Base-by-base conservation (phyloP, 1,140 invertebrate genomes). In the Procambarus clarkii region DNA sequence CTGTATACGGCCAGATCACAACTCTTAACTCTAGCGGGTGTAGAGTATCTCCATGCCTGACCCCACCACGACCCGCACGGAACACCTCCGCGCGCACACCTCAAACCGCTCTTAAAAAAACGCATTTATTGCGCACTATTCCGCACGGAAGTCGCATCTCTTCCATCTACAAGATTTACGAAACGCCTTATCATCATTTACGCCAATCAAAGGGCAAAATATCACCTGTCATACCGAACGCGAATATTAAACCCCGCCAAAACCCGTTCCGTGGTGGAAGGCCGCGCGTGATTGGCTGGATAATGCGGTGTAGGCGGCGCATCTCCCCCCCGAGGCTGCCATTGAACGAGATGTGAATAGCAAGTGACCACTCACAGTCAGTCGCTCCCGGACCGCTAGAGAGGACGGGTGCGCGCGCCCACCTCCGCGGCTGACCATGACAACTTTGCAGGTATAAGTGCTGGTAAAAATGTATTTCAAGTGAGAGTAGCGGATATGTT, bases 281-380 rank as follows among this genome's bases (percentile, higher is more conserved):
- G 82, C 54, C 58, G 15, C 80, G 50, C 74, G 80, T 91, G 89
- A 91, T 91, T 91, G 89, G 89, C 89, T 91, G 89, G 82, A 85
- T 91, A 54, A 79, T 77, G 82, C 24, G 54, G 46, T 34, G 81
- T 85, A 86, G 89, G 82, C 82, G 89, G 88, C 46, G 83, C 82
- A 91, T 91, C 89, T 91, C 80, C 82, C 13, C 89, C 89, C 89
- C 46, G 34, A 91, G 89, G 89, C 89, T 86, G 89, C 89, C 89
- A 91, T 69, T 90, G 88, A 84, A 91, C 89, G 89, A 91, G 89
- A 91, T 48, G 89, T 91, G 89, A 91, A 91, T 91, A 91, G 82
- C 82, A 91, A 91, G 89, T 91, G 82, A 85, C 89, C 89, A 91
- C 89, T 79, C 76, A 21, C 71, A 85, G 54, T 78, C 89, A 91